These are phyloP conservation scores for Oreortyx pictus DNA, from an alignment of 2,797 vertebrate species.

Conservation along the genomic window DNA sequence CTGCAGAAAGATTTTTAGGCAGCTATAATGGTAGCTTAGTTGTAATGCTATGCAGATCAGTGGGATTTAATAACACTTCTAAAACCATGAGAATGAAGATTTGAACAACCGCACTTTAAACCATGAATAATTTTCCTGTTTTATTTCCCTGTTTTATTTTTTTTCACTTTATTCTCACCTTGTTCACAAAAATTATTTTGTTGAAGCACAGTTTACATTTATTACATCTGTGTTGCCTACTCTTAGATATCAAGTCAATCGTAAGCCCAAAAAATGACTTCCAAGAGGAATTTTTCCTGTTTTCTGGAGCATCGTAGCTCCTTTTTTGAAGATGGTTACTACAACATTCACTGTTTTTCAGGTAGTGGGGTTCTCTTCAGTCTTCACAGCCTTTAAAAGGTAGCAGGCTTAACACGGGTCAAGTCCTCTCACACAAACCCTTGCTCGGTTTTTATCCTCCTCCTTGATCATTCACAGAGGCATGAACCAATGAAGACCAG, in stretches of 20 bases:
- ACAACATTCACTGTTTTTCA: background rate
- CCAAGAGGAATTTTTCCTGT: background rate
- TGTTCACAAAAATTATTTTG: background rate
- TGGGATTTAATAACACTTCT: constrained; percentile 1
- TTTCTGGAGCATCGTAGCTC: background rate
- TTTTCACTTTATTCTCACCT: background rate
- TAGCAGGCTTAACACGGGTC: background rate
- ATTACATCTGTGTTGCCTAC: background rate
- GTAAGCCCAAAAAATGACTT: background rate
- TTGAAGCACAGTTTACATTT: background rate
- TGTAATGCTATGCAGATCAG: constrained; percentile 28
- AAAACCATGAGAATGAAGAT: background rate
- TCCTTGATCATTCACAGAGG: background rate
- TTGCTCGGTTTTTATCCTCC: background rate
- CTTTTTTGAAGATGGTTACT: background rate
- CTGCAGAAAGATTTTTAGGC: background rate
- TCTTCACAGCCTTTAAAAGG: background rate
- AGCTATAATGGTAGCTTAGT: constrained; percentile 39
- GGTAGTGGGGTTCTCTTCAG: background rate
- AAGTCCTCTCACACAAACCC: background rate
- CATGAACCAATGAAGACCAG: background rate
- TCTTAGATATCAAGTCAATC: background rate
- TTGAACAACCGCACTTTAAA: background rate
- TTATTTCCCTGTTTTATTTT: background rate
- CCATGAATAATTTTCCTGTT: background rate